Conservation (phyloP, 2,113 vertebrate species). For the Gnathonemus longibarbis region DNA sequence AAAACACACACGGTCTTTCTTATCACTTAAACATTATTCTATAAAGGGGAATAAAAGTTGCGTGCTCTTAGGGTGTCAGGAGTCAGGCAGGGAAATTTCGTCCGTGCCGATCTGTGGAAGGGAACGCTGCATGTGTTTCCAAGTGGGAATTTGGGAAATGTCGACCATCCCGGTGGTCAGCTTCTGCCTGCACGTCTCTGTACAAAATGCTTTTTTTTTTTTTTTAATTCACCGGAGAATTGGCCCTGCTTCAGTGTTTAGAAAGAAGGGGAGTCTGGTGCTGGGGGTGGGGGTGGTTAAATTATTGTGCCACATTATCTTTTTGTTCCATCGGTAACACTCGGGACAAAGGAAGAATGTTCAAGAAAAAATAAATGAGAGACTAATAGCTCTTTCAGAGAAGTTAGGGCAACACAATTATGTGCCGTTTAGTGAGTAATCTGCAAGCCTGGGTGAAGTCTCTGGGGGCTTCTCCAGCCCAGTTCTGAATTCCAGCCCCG, state of each 20-base stretch:
- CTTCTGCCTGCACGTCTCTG: neutral
- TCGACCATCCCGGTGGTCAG: neutral
- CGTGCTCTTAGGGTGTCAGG: neutral
- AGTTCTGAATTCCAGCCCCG: conserved; percentile 83
- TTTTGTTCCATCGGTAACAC: conserved; percentile 60
- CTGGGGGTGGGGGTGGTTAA: conserved; percentile 13
- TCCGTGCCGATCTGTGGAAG: neutral
- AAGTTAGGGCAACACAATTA: conserved; percentile 86
- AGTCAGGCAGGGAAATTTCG: neutral
- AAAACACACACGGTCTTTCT: conserved; percentile 10
- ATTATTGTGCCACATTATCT: conserved; percentile 42
- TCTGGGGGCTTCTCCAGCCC: conserved; percentile 77
- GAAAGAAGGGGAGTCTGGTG: neutral
- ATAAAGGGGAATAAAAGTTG: conserved; percentile 1
- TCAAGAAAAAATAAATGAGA: conserved; percentile 68
- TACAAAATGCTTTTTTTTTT: neutral
- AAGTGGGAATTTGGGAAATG: neutral
- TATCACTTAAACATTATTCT: conserved; percentile 3
- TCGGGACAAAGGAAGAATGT: conserved; percentile 62
- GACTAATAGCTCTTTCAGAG: conserved; percentile 84
- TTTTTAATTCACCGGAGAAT: neutral
- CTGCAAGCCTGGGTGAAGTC: conserved; percentile 76
- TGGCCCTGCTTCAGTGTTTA: neutral
- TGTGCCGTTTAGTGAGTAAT: conserved; percentile 87
- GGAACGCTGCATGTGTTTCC: neutral